Evolutionary conservation across 2,113 vertebrate species (phyloP), one percentile per base, ranked within the genome.

Genomic region (Spilogale gracilis): DNA sequence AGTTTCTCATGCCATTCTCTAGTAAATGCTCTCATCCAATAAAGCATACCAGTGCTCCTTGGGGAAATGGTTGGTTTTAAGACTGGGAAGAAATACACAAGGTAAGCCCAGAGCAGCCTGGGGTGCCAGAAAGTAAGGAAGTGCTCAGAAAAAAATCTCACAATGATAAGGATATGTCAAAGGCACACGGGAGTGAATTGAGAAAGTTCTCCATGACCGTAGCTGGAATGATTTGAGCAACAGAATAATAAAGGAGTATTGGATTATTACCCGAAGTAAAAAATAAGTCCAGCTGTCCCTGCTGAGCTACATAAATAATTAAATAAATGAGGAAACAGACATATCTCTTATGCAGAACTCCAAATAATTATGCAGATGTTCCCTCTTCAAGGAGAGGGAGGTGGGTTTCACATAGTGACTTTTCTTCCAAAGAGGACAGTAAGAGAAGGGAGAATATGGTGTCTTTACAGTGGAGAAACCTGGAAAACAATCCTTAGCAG

Each of bases 1-100:
- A 78, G 17, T 79, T 93, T 86, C 45, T 73, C 52, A 85, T 71
- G 13, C 17, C 12, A 6, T n/a, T 94, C 20, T 74, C 43, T 52
- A 27, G 52, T 54, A 84, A 86, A 17, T 30, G 32, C 38, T 45
- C 32, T 65, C 84, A 67, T 90, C 54, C 20, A 78, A 16, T 85
- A 48, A 93, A 93, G 76, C 21, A 56, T 93, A 43, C 30, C 6
- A 16, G 83, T 17, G 6, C 5, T 88, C 50, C 58, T 93, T 54
- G 50, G 65, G 92, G 52, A 96, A 52, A 61, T 32, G 50, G 20
- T 20, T 61, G 14, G 91, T 96, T 93, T 7, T 87, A 58, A 92
- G 52, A 74, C 69, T 60, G 38, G 69, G n/a, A 83, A 74, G 76
- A 95, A 58, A 17, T 11, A 78, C 1, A 25, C 9, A 63, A 56